Conservation (phyloP, 2,888 invertebrate species). For the Platypus cylindrus region DNA sequence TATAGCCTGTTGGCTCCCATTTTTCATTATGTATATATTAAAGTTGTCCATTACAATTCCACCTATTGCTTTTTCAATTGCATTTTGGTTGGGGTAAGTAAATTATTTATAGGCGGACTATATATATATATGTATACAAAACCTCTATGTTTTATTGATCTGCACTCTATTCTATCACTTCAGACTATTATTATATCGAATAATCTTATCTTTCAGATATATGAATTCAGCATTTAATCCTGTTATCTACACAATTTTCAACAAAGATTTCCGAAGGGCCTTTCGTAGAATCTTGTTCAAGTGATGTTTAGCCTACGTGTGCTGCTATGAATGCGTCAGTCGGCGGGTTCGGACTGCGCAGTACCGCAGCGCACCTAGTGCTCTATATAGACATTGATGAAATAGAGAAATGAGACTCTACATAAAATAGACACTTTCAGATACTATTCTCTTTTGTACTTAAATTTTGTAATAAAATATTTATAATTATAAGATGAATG, state of each 20-base stretch:
- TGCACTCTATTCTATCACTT: no score
- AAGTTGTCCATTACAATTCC: conserved; percentile 75
- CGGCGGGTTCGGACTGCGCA: conserved; percentile 49
- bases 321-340: conserved; percentile 64
- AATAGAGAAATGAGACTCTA: no score
- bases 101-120: no score
- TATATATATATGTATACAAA: no score
- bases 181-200: no score
- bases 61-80: conserved; percentile 75
- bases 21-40: conserved; percentile 87
- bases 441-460: no score
- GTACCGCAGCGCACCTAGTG: conserved; percentile 49
- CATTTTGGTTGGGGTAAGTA: conserved; percentile 76
- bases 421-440: no score
- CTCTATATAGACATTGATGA: conserved; percentile 33
- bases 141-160: no score
- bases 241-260: conserved; percentile 93
- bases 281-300: conserved; percentile 92
- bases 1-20: conserved; percentile 96
- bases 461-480: no score
- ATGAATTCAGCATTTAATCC: conserved; percentile 95
- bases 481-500: no score
- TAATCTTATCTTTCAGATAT: conserved; percentile 49
- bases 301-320: conserved; percentile 81
- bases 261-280: conserved; percentile 92